These are phyloP conservation scores for Saxidomus purpurata DNA, from an alignment of 1,140 invertebrate species.

Conservation along the genomic window DNA sequence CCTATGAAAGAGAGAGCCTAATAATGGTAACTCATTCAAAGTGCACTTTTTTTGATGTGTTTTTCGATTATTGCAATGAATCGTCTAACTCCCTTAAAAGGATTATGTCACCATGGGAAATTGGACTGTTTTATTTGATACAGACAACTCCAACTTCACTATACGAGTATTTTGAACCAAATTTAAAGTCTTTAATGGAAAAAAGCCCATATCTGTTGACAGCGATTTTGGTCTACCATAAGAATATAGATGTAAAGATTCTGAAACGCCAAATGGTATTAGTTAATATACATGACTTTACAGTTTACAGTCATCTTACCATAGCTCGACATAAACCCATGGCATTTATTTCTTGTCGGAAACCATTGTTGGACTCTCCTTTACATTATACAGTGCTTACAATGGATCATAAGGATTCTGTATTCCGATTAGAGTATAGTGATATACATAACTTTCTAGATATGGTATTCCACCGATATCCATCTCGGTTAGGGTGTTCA, in stretches of 20 bases:
- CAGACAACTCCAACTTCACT: neutral
- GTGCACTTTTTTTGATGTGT: neutral
- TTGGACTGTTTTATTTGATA: neutral
- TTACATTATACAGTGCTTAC: neutral
- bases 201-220: constrained; percentile 8
- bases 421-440: neutral
- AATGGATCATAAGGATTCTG: neutral
- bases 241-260: neutral
- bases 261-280: neutral
- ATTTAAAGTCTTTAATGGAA: neutral
- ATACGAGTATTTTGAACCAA: neutral
- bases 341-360: neutral
- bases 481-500: neutral
- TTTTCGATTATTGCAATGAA: neutral
- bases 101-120: constrained; percentile 20
- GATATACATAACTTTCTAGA: neutral
- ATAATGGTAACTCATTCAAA: neutral
- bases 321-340: neutral
- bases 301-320: neutral
- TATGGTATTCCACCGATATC: neutral
- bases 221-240: neutral
- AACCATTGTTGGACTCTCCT: neutral
- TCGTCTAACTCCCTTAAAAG: neutral
- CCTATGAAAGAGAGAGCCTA: neutral
- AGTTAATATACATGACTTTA: neutral